Evolutionary conservation across 2,888 invertebrate species (phyloP).

Genomic region (Apotomis turbidana): DNA sequence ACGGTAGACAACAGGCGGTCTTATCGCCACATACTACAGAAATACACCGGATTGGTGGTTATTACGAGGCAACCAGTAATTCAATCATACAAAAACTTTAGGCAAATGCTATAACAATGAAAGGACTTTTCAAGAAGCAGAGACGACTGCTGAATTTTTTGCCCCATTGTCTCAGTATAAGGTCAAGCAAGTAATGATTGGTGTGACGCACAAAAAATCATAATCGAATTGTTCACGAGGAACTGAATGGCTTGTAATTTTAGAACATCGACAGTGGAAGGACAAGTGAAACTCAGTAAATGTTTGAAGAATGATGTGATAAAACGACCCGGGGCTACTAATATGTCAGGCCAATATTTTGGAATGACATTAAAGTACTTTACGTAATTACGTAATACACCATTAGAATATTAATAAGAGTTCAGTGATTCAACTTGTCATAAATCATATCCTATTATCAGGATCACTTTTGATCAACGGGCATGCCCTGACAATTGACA

Average conservation of each 20-base stretch:
- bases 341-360: no score
- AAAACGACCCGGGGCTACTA: not conserved
- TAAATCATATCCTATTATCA: no score
- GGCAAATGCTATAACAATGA: constrained; percentile 22
- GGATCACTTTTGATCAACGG: no score
- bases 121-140: constrained; percentile 13
- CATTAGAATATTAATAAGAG: no score
- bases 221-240: constrained; percentile 18
- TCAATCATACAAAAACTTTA: constrained; percentile 16
- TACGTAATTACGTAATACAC: no score
- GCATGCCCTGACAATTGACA: not conserved
- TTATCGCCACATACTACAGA: no score
- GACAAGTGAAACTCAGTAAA: not conserved
- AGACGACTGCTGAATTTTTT: constrained; percentile 25
- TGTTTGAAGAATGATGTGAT: not conserved
- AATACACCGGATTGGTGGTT: no score
- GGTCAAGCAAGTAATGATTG: constrained; percentile 37
- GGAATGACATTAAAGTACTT: no score
- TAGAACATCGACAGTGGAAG: not conserved
- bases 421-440: no score
- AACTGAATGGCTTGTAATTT: not conserved
- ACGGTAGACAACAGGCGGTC: no score
- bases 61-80: not conserved
- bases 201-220: constrained; percentile 36
- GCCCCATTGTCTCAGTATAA: constrained; percentile 36